A percentile compares a stretch with the other conserved stretches of the same genome.
Evolutionary conservation across 64 coral and sea anemone genomes (phyloP).

Genomic region (Stylophora pistillata): DNA sequence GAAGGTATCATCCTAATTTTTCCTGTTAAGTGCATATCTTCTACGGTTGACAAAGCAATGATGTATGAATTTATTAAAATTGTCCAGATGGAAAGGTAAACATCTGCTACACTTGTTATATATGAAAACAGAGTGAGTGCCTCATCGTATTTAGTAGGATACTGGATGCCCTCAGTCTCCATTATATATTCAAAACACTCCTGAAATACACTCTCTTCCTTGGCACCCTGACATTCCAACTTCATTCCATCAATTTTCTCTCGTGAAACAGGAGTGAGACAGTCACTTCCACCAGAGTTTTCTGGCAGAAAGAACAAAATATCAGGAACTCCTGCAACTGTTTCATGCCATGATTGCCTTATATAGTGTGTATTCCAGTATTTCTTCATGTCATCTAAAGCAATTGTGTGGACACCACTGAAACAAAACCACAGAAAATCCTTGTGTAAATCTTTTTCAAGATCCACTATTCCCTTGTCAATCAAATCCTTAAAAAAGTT

Average conservation of each 20-base stretch:
- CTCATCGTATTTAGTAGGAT: slow-evolving; percentile 35
- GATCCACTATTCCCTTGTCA: slow-evolving; percentile 48
- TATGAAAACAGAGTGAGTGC: slow-evolving; percentile 43
- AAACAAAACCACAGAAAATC: slow-evolving; percentile 83
- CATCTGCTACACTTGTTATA: not conserved
- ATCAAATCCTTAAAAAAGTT: slow-evolving; percentile 71
- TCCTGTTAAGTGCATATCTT: not conserved
- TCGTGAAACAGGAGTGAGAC: not conserved
- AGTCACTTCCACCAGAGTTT: slow-evolving; percentile 38
- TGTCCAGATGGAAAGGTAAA: not conserved
- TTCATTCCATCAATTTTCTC: slow-evolving; percentile 27
- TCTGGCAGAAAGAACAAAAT: slow-evolving; percentile 49
- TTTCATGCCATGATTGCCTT: slow-evolving; percentile 52
- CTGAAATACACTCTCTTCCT: slow-evolving; percentile 38
- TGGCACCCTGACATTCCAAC: not conserved
- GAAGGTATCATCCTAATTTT: not conserved
- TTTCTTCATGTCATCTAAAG: slow-evolving; percentile 55
- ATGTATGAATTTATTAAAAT: slow-evolving; percentile 1
- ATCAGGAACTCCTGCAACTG: slow-evolving; percentile 60
- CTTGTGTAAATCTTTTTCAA: slow-evolving; percentile 47
- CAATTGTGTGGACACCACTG: slow-evolving; percentile 42
- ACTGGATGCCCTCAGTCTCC: not conserved
- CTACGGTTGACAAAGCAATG: not conserved
- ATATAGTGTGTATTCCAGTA: slow-evolving; percentile 76
- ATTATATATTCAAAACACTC: slow-evolving; percentile 60